Evolutionary conservation across 2,797 vertebrate species (phyloP), one percentile per base, ranked within the genome.

Genomic region (Cichlasoma orientale): DNA sequence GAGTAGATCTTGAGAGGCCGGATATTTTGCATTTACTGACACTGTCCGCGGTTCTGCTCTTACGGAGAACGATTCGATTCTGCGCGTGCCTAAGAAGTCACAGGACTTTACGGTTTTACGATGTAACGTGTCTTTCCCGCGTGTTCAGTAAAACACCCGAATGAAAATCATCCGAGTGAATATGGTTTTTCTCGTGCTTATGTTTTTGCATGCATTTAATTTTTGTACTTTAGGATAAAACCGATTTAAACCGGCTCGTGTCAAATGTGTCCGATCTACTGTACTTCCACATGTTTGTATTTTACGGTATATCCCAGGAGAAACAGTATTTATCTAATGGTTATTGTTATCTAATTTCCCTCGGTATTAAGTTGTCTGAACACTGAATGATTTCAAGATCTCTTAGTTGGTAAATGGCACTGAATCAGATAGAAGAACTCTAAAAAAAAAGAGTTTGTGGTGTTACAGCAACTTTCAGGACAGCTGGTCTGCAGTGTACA

Each of bases 401-500:
- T 36, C 66, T 16, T 75, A 54, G 77, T 47, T 77, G 56, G 73
- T 74, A 81, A 36, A 53, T 68, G 58, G 54, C 84, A 82, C 79
- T 81, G 78, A 89, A 78, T 82, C 21, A 73, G 83, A 82, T 50
- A 5, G 70, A 57, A 82, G 11, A 79, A 75, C 56, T 72, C 13
- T 25, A n/a, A n/a, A n/a, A n/a, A 25, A 53, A 44, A 59, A 50
- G 18, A 77, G 13, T 82, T 50, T 79, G 21, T 73, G 47, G 57
- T 66, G 75, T 36, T 82, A 56, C 76, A 73, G 74, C 77, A 5
- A 87, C 78, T 82, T 90, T 89, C 4, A 78, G 90, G 90, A 93
- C 91, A 91, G 93, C 92, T 95, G 90, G 90, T 91, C 92, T 94
- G 90, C 89, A 84, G 74, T 91, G 86, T 89, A 93, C 82, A 88